Evolutionary conservation across 2,888 invertebrate genomes (phyloP).

Genomic region (Harpagoxenus sublaevis): DNA sequence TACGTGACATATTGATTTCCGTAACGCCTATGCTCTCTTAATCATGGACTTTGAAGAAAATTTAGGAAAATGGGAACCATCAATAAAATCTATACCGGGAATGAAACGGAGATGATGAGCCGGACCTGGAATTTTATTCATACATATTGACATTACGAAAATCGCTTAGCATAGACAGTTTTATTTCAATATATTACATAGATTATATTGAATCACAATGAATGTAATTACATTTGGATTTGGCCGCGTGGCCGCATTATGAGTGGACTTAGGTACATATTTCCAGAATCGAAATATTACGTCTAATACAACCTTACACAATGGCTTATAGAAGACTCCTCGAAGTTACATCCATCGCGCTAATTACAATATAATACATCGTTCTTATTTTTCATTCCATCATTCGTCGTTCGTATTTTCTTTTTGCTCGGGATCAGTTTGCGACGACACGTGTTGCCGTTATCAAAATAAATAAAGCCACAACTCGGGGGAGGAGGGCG

Average conservation of each 20-base stretch:
- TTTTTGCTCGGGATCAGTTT: conserved; percentile 24
- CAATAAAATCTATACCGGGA: background rate
- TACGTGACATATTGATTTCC: background rate
- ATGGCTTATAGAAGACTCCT: conserved; percentile 73
- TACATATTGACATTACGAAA: background rate
- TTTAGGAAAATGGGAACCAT: background rate
- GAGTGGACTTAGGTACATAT: conserved; percentile 72
- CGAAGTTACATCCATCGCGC: conserved; percentile 79
- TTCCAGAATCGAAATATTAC: conserved; percentile 71
- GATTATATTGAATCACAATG: conserved; percentile 83
- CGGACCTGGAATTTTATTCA: conserved; percentile 8
- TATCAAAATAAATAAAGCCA: conserved; percentile 4
- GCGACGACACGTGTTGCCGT: conserved; percentile 8
- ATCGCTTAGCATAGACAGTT: conserved; percentile 73
- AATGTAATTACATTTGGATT: conserved; percentile 81
- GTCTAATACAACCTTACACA: conserved; percentile 76
- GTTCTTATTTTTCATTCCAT: conserved; percentile 57
- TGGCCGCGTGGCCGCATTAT: conserved; percentile 61
- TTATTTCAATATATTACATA: conserved; percentile 83
- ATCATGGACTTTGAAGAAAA: conserved; percentile 4
- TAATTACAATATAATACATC: conserved; percentile 86
- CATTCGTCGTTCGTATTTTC: conserved; percentile 43
- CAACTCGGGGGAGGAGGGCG: background rate
- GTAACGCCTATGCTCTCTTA: background rate
- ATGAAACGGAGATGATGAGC: background rate